Evolutionary conservation across 2,113 vertebrate species (phyloP), one percentile per base, ranked within the genome.

Genomic region (Perccottus glenii): DNA sequence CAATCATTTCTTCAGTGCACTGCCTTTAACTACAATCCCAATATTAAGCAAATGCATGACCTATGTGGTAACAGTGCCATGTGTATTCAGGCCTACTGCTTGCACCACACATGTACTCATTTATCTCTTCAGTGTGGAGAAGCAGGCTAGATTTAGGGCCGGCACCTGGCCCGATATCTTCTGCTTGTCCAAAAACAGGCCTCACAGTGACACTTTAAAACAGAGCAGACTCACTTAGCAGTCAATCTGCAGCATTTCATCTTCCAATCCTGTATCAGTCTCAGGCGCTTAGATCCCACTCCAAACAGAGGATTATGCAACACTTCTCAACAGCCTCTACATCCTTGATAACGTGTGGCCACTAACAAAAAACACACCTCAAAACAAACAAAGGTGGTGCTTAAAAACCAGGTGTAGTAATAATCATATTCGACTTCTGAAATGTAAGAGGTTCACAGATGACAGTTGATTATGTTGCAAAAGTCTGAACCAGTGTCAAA

Each of bases 151-250:
- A 89, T 90, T 89, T 89, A 91, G 76, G 85, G 82, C 84, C 73
- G 86, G 82, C 91, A 90, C 87, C 88, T 92, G 90, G 90, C 49
- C 70, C 59, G 67, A 78, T 74, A 79, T 82, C 82, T 73, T 78
- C 82, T 81, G 83, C 68, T 64, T 74, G 75, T 80, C 79, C 71
- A 73, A 52, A 73, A 60, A 10, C 81, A 84, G 80, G 69, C 81
- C 69, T 87, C 47, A 46, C 60, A 60, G 72, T 84, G 87, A 85
- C 86, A 85, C 67, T 81, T 86, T 83, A 83, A 86, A 86, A 79
- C 80, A 88, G 74, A 84, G 69, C 77, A 86, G 82, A 80, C 78
- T 74, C 75, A 70, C 78, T 75, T 75, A 73, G 68, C 82, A 81
- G 81, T 87, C 88, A 84, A 76, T 85, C 78, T 77, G 64, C 51